Base-by-base conservation (phyloP, 2,113 vertebrate species). In the Nothobranchius furzeri region DNA sequence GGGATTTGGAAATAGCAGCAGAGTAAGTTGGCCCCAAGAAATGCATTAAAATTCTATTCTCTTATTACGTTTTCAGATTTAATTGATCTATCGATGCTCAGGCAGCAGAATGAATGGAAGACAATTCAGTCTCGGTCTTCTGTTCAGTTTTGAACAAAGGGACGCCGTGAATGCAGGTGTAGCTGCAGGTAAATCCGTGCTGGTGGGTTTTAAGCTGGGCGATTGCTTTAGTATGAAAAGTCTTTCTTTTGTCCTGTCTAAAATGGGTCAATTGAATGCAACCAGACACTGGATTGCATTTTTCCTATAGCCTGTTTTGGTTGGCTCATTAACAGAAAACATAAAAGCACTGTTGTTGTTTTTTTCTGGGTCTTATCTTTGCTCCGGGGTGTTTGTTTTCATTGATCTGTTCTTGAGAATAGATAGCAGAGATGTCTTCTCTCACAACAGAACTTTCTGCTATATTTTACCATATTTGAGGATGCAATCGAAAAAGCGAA, bases 311-410 rank as follows among this genome's bases (percentile, higher is more conserved):
- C 43, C 56, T 64, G 52, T 76, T 83, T 12, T 36, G 46, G 15
- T 40, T 81, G 36, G 54, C 72, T 87, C 78, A 86, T 84, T 87
- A 86, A 82, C 64, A 68, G 20, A 68, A 69, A 17, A 76, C 64
- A 72, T 74, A 70, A 64, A 46, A 68, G 67, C 60, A 13, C 35
- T 43, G 25, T 42, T 62, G 25, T 9, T 60, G 20, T 54, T 47
- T 50, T 63, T 60, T 37, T 56, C 56, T 48, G 12, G 60, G 65
- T 60, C 61, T 69, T 85, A 66, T 79, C 78, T 82, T 46, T 64
- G 66, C 68, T 62, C 25, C 45, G 67, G 25, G 61, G 82, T 63
- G 59, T 78, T 85, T 84, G 74, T 85, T 83, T 80, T 77, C 42
- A 75, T 66, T 79, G 71, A 80, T 81, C 68, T 73, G 75, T 75